Evolutionary conservation across 2,113 vertebrate genomes (phyloP).

Genomic region (Paramisgurnus dabryanus): DNA sequence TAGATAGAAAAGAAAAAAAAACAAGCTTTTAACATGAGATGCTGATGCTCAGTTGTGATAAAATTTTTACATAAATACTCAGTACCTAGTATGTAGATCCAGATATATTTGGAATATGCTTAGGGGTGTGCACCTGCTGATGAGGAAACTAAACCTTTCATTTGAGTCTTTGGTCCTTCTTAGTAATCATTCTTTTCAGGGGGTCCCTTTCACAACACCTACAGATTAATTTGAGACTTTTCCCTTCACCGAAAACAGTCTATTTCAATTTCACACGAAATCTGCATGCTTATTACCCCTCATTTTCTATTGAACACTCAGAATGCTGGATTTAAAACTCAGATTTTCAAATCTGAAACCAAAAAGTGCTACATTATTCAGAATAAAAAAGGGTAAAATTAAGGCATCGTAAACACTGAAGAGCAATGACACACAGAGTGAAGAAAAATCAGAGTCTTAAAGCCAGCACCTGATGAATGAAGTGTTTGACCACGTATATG

Average conservation of each 20-base stretch:
- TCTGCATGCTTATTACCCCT: constrained; percentile 10
- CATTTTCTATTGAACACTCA: constrained; percentile 23
- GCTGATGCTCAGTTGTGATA: constrained; percentile 38
- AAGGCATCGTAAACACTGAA: constrained; percentile 64
- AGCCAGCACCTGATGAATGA: constrained; percentile 37
- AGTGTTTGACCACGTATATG: constrained; percentile 55
- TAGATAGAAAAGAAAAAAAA: constrained; percentile 36
- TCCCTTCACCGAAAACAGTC: constrained; percentile 44
- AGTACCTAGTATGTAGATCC: constrained; percentile 50
- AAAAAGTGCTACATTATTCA: constrained; percentile 50
- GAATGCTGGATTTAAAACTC: constrained; percentile 50
- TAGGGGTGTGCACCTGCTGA: constrained; percentile 14
- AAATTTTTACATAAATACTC: constrained; percentile 38
- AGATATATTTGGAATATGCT: constrained; percentile 25
- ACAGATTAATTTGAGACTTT: constrained; percentile 5
- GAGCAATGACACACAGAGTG: not conserved
- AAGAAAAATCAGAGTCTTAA: constrained; percentile 24
- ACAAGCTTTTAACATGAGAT: constrained; percentile 31
- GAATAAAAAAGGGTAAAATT: constrained; percentile 55
- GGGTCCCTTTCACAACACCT: constrained; percentile 47
- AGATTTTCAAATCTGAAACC: constrained; percentile 29
- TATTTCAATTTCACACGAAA: constrained; percentile 19
- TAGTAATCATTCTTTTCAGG: constrained; percentile 57
- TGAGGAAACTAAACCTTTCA: constrained; percentile 54
- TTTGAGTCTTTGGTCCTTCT: constrained; percentile 91